Percentiles rank a stretch among this genome's conserved stretches.
Evolutionary conservation across 2,888 invertebrate genomes (phyloP).

Genomic region (Uropetala carovei): DNA sequence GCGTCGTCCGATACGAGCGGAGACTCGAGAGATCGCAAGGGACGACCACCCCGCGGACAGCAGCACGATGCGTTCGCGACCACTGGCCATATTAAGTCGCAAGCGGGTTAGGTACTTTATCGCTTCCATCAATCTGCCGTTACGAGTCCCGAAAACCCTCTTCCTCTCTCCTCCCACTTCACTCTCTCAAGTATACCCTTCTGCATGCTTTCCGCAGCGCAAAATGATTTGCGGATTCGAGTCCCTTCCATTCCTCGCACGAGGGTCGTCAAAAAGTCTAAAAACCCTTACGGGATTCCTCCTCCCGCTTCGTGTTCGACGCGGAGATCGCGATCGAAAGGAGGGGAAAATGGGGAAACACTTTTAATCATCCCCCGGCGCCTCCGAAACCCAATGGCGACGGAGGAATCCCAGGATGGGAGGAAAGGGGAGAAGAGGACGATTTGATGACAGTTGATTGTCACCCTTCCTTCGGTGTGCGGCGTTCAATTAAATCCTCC

Average conservation of each 20-base stretch:
- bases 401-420: too few relatives aligned
- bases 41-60: neutral
- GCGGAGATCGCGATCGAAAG: too few relatives aligned
- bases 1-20: neutral
- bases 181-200: neutral
- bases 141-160: neutral
- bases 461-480: too few relatives aligned
- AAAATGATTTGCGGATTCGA: neutral
- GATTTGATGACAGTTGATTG: too few relatives aligned
- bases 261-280: too few relatives aligned
- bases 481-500: too few relatives aligned
- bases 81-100: constrained; percentile 33
- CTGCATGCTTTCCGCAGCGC: neutral
- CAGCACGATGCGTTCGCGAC: neutral
- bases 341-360: too few relatives aligned
- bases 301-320: too few relatives aligned
- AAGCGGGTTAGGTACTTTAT: constrained; percentile 7
- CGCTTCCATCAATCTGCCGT: neutral
- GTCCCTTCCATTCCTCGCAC: neutral
- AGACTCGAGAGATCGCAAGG: neutral
- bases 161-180: neutral
- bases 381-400: too few relatives aligned
- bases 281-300: too few relatives aligned
- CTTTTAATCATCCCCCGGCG: too few relatives aligned
- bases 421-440: too few relatives aligned